Evolutionary conservation across 2,797 vertebrate species (phyloP).

Genomic region (Chaetodon trifasciatus): DNA sequence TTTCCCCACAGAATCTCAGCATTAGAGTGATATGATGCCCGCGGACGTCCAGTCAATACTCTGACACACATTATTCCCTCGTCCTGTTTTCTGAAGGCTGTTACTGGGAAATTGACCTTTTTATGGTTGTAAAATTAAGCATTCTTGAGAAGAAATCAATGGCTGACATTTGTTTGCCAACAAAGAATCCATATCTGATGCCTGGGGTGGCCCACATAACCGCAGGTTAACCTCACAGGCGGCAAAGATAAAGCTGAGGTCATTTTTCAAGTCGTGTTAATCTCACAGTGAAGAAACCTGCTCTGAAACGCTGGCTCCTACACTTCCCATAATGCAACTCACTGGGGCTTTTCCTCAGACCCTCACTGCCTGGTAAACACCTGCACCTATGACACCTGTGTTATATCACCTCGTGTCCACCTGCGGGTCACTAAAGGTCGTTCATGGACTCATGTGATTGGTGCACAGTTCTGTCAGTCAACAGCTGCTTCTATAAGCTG

Average conservation of each 20-base stretch:
- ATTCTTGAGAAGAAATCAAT: slow-evolving; percentile 43
- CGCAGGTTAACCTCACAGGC: background rate
- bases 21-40: background rate
- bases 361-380: no score
- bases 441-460: no score
- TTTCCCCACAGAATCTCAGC: background rate
- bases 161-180: slow-evolving; percentile 42
- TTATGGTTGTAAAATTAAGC: slow-evolving; percentile 30
- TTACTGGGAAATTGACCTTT: slow-evolving; percentile 23
- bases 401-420: no score
- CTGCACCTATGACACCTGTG: no score
- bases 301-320: no score
- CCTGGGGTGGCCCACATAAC: background rate
- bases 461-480: no score
- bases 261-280: slow-evolving; percentile 10
- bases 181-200: slow-evolving; percentile 20
- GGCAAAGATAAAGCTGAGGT: background rate
- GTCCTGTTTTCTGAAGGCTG: background rate
- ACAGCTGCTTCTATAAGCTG: no score
- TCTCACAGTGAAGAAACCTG: background rate
- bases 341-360: no score
- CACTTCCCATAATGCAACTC: no score
- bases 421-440: no score
- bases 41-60: slow-evolving; percentile 16
- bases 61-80: background rate